Conservation (phyloP, 2,888 invertebrate species). For the Uropetala carovei region DNA sequence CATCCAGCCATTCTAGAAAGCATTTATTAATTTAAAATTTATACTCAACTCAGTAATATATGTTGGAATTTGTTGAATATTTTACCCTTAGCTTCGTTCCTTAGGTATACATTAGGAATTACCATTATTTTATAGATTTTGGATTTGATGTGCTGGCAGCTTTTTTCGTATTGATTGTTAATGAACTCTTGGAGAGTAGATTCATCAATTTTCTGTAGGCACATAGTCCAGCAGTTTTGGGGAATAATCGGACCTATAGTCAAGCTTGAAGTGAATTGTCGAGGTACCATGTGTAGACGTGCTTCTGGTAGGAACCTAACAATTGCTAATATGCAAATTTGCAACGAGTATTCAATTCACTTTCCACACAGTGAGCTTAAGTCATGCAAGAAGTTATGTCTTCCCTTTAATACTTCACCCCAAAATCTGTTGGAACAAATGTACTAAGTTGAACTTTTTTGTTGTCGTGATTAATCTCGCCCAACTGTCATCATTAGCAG, state of each 20-base stretch:
- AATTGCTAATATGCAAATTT: not conserved
- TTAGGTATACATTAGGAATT: not conserved
- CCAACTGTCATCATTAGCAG: not conserved
- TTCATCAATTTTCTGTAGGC: slow-evolving; percentile 11
- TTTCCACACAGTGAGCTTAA: not conserved
- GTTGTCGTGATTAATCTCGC: not conserved
- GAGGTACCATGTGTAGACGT: not conserved
- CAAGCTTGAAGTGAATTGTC: slow-evolving; percentile 17
- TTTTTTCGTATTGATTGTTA: slow-evolving; percentile 12
- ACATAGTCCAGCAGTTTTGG: slow-evolving; percentile 30
- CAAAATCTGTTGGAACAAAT: not conserved
- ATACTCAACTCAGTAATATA: not conserved
- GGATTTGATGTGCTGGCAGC: slow-evolving; percentile 50
- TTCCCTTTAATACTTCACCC: not conserved
- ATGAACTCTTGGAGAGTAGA: not conserved
- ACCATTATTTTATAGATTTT: not conserved
- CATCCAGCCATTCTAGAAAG: slow-evolving; percentile 13
- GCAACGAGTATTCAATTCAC: not conserved
- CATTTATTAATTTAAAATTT: slow-evolving; percentile 3
- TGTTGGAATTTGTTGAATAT: slow-evolving; percentile 27
- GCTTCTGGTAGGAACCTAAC: not conserved
- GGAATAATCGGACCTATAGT: not conserved
- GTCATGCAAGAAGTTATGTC: not conserved
- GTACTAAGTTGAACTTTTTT: not conserved
- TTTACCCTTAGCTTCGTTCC: not conserved